Conservation (phyloP, 2,888 invertebrate genomes). For the Drosophila austrosaltans region DNA sequence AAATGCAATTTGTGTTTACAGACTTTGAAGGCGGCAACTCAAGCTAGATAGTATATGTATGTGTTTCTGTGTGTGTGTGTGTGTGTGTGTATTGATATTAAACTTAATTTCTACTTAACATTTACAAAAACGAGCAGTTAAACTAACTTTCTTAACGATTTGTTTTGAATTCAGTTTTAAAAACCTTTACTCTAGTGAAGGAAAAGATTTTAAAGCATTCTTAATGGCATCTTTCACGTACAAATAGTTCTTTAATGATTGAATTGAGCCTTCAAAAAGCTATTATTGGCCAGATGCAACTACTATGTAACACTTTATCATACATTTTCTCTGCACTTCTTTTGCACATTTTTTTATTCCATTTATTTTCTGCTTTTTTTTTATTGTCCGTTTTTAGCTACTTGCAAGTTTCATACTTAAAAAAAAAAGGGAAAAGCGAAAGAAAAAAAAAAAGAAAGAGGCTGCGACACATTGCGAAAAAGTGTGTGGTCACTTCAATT, state of each 20-base stretch:
- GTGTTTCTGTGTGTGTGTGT: neutral
- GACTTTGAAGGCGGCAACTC: conserved; percentile 2
- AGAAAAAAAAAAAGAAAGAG: neutral
- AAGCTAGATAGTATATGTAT: neutral
- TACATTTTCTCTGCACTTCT: conserved; percentile 41
- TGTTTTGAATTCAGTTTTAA: too few species aligned
- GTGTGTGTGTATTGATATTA: neutral
- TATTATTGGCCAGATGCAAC: neutral
- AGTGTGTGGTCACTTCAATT: conserved; percentile 27
- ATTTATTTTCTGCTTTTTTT: conserved; percentile 25
- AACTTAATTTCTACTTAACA: conserved; percentile 2
- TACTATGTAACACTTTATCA: conserved; percentile 48
- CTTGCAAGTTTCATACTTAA: too few species aligned
- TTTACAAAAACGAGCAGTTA: neutral
- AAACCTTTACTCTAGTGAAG: too few species aligned
- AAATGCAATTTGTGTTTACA: conserved; percentile 20
- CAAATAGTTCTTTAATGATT: neutral
- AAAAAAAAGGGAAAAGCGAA: neutral
- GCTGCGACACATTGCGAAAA: conserved; percentile 11
- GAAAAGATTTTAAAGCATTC: too few species aligned
- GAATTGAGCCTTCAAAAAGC: conserved; percentile 2
- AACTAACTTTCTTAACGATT: neutral
- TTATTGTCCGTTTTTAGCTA: neutral
- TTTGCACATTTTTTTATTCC: conserved; percentile 23
- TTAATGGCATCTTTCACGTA: too few species aligned